phyloP scores from a whole-genome alignment of 2,888 invertebrate species.

The Gasteruption jaculator region DNA sequence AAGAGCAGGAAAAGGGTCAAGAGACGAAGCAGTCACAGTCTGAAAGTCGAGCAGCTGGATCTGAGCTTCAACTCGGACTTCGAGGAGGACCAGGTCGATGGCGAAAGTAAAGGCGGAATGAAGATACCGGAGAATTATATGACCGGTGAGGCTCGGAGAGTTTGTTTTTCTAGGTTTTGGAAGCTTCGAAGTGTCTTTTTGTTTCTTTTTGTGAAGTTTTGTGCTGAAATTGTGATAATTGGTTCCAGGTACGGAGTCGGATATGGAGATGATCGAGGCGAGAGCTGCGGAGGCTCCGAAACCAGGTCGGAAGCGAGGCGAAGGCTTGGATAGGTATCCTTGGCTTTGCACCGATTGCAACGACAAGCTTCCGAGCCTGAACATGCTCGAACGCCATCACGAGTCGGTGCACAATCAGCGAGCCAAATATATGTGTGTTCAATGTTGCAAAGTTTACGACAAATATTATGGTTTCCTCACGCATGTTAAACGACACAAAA shows the following conservation, averaged over 20 bases:
- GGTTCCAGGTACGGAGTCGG: constrained; percentile 44
- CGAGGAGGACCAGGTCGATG: constrained; percentile 33
- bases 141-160: constrained; percentile 40
- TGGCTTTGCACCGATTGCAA: constrained; percentile 57
- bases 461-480: constrained; percentile 63
- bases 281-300: constrained; percentile 32
- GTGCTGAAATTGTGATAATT: too few relatives aligned
- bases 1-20: constrained; percentile 33
- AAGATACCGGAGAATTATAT: constrained; percentile 48
- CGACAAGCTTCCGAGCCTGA: constrained; percentile 50
- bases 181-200: too few relatives aligned
- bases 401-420: constrained; percentile 61
- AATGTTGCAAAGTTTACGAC: constrained; percentile 62
- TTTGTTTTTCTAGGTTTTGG: background rate
- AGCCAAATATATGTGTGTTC: constrained; percentile 62
- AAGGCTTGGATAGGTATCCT: constrained; percentile 53
- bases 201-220: too few relatives aligned
- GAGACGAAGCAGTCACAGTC: constrained; percentile 28
- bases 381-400: constrained; percentile 59
- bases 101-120: constrained; percentile 28
- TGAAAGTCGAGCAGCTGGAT: constrained; percentile 29
- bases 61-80: constrained; percentile 30
- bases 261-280: constrained; percentile 44
- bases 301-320: constrained; percentile 34
- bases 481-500: constrained; percentile 63